Base-by-base conservation (phyloP, 2,797 vertebrate species). In the Channallabes apus region DNA sequence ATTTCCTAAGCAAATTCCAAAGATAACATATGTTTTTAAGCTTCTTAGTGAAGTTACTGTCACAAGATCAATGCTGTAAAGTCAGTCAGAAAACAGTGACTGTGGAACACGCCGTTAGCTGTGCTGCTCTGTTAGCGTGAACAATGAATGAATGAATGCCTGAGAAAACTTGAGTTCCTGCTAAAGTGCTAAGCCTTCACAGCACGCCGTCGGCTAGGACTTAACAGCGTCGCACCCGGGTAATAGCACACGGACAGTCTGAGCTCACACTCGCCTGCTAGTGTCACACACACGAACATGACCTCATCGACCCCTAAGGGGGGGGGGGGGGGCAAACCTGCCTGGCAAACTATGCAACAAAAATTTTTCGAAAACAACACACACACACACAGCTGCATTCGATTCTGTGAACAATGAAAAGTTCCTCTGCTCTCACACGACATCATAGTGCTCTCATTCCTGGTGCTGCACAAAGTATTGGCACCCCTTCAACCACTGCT, bases 101-200 rank as follows among this genome's bases (percentile, higher is more conserved):
- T 1, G 5, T n/a, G 12, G n/a, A 17, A 18, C 24, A 56, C 56
- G n/a, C 9, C 1, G 7, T 75, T 75, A 20, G 27, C 1, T 58
- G 59, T 32, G 18, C 54, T 59, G 35, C 6, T 15, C 5, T 0
- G n/a, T 17, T 54, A 75, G n/a, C n/a, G 8, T 51, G 6, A 20
- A 29, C 24, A 73, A 12, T 68, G 41, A 46, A 46, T 8, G 41
- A 46, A 46, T 9, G 65, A n/a, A n/a, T n/a, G n/a, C 18, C 46
- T 35, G 17, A 62, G 35, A 46, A 62, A 78, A 24, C 46, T 24
- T 32, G 71, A 32, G 20, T 73, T 67, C 29, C 76, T 69, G 77
- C 82, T 59, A 81, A 83, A 84, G 84, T 87, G 82, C 77, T 41
- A 83, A 78, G 14, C 59, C 58, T 87, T 88, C 86, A 81, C 88